phyloP scores from a whole-genome alignment of 2,888 invertebrate genomes.

The Epirrhoe tristata region DNA sequence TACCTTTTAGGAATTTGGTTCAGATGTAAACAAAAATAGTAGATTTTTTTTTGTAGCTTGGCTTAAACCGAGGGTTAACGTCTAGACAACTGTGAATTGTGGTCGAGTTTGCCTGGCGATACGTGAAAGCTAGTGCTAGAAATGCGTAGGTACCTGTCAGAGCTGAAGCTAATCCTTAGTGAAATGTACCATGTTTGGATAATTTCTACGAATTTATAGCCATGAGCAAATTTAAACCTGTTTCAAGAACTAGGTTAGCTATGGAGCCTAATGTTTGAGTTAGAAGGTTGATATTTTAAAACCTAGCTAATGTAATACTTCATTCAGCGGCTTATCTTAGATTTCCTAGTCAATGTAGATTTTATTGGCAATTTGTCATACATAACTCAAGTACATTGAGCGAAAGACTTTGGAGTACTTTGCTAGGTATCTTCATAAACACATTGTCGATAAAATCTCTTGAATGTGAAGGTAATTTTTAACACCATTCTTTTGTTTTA shows the following conservation, averaged over 20 bases:
- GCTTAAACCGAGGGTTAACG: slow-evolving; percentile 29
- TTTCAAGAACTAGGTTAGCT: slow-evolving; percentile 1
- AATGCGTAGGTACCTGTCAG: slow-evolving; percentile 40
- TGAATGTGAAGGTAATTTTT: slow-evolving; percentile 27
- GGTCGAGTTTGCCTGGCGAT: slow-evolving; percentile 25
- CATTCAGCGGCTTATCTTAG: no score
- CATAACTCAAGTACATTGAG: no score
- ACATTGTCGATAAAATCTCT: background rate
- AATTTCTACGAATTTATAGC: slow-evolving; percentile 34
- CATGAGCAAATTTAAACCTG: slow-evolving; percentile 13
- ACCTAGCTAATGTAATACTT: background rate
- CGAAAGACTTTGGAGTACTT: no score
- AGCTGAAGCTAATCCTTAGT: slow-evolving; percentile 40
- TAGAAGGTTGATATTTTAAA: background rate
- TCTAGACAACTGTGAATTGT: slow-evolving; percentile 31
- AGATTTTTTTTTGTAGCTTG: no score
- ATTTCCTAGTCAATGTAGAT: no score
- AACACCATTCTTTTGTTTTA: slow-evolving; percentile 35
- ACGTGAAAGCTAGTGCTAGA: slow-evolving; percentile 50
- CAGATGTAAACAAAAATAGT: no score
- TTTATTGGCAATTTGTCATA: no score
- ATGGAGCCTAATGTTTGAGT: background rate
- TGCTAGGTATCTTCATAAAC: no score
- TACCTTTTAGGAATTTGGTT: no score
- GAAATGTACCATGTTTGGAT: slow-evolving; percentile 41